Percentiles rank a stretch among this genome's conserved stretches.
phyloP scores from a whole-genome alignment of 1,140 invertebrate genomes.

The Panagrolaimus sp. region DNA sequence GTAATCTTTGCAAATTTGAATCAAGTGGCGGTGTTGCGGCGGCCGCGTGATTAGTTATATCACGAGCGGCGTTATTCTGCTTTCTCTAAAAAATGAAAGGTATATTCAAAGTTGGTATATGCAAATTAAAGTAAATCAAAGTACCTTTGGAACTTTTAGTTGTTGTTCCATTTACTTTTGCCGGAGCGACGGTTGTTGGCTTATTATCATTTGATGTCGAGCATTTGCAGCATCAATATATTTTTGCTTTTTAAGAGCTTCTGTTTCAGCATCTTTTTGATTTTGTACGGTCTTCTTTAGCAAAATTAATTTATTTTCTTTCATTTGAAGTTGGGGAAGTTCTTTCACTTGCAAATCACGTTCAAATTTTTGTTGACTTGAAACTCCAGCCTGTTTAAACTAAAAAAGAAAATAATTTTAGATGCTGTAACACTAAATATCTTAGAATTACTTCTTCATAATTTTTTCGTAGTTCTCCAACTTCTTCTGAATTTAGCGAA shows the following conservation, averaged over 20 bases:
- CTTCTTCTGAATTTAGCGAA: constrained; percentile 47
- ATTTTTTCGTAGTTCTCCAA: constrained; percentile 33
- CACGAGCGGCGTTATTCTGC: not conserved
- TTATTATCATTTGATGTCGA: not conserved
- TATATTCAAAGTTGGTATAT: no score
- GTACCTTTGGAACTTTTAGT: not conserved
- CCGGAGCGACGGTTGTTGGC: not conserved
- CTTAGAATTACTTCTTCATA: constrained; percentile 37
- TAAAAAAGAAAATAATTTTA: no score
- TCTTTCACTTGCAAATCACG: constrained; percentile 42
- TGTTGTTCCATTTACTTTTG: not conserved
- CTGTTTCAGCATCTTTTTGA: constrained; percentile 26
- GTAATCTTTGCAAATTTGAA: not conserved
- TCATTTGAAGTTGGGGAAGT: constrained; percentile 35
- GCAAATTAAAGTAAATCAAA: not conserved
- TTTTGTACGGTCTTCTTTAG: constrained; percentile 45
- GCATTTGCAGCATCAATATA: not conserved
- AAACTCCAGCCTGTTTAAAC: constrained; percentile 28
- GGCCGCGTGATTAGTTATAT: not conserved
- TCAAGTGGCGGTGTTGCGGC: not conserved
- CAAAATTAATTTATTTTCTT: constrained; percentile 52
- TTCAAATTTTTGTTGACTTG: constrained; percentile 37
- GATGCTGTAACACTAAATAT: no score
- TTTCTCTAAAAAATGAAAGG: not conserved
- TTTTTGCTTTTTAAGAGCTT: not conserved